Evolutionary conservation across 2,888 invertebrate genomes (phyloP), one percentile per base, ranked within the genome.

Genomic region (Pandemis corylana): DNA sequence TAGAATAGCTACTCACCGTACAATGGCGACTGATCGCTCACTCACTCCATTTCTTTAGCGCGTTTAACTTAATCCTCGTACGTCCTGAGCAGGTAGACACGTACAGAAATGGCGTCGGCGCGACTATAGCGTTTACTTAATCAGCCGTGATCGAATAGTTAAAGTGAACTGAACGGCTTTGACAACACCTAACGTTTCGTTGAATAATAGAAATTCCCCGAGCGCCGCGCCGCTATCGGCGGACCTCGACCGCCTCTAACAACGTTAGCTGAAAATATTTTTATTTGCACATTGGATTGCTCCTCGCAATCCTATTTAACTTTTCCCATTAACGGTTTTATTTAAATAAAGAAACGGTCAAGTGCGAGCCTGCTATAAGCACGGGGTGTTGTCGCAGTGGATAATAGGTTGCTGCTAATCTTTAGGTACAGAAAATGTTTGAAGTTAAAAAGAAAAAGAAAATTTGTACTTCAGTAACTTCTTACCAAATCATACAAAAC

Each of bases 311-410:
- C 76, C 79, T 76, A 80, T 83, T 82, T 78, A 83, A 82, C 82
- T 83, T 83, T 83, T 79, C 76, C 80, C 80, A 81, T 82, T 79
- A 81, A 79, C 78, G 71, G 78, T 80, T 81, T 81, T 77, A 78
- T 80, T 77, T 78, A 71, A 75, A 72, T 69, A 77, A 77, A 76
- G 78, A 78, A 46, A 64, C 46, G 42, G 64, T 15, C 56, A 64
- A 68, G 72, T 53, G 46, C 75, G 75, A 68, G 56, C 56, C 72
- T 76, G 72, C 67, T 70, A 66, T 46, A 63, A 63, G 64, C 64
- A 65, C 76, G 73, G 49, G 46, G 63, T 49, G 28, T 42, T 28
- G 53, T 66, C 56, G 20, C 13, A 28, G 10, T 59, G 5, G 28
- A 9, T 7, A 13, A 15, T 9, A 7, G 15, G 53, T 6, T 53